phyloP scores from a whole-genome alignment of 2,797 vertebrate genomes.

The Anableps anableps region DNA sequence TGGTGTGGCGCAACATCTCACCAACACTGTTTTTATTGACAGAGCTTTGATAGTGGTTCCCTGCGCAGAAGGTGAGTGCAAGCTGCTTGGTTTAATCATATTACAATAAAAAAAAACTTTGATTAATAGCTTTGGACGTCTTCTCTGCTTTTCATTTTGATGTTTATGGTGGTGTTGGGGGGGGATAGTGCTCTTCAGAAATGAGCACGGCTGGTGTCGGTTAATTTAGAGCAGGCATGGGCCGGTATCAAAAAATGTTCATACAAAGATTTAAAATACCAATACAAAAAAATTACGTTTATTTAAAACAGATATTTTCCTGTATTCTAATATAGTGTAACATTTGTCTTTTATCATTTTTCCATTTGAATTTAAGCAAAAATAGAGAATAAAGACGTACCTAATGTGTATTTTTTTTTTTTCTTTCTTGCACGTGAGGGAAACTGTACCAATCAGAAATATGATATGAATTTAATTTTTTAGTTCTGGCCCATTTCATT shows the following conservation, averaged over 20 bases:
- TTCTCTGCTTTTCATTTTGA: constrained; percentile 18
- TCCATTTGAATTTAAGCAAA: background rate
- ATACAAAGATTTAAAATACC: background rate
- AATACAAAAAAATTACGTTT: background rate
- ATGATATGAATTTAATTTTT: background rate
- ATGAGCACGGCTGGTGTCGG: background rate
- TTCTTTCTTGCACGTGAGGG: background rate
- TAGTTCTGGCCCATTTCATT: background rate
- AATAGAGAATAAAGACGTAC: background rate
- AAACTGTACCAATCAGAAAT: background rate
- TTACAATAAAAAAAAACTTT: background rate
- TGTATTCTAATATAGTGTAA: background rate
- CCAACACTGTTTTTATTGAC: constrained; percentile 99
- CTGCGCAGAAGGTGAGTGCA: constrained; percentile 96
- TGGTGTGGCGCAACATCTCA: constrained; percentile 99
- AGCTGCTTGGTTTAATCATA: background rate
- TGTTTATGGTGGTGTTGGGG: background rate
- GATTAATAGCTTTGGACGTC: constrained; percentile 20
- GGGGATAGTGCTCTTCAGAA: background rate
- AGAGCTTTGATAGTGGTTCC: constrained; percentile 99
- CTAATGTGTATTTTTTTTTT: background rate
- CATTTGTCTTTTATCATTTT: background rate
- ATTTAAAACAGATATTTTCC: background rate
- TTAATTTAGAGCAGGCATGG: background rate
- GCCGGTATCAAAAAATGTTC: background rate